phyloP scores from a whole-genome alignment of 1,140 invertebrate species.

The Anagrus nilaparvatae region DNA sequence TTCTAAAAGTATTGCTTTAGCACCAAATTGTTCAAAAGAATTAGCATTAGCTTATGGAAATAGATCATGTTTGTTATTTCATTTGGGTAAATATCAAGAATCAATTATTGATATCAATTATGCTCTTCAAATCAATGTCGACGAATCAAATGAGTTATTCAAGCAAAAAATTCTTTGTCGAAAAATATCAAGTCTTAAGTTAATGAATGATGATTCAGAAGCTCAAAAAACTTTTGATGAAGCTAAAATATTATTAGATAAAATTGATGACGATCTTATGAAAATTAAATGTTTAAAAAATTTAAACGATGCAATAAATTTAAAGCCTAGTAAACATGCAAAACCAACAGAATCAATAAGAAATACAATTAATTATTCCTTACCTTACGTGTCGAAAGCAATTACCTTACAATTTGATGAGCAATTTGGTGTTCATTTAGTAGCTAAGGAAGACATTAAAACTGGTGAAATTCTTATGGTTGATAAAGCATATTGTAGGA shows the following conservation, averaged over 20 bases:
- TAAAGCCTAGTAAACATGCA: too few relatives aligned
- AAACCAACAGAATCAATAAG: too few relatives aligned
- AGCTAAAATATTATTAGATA: not conserved
- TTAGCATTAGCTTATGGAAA: constrained; percentile 55
- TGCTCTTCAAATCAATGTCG: constrained; percentile 20
- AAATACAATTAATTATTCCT: not conserved
- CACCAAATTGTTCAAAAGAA: constrained; percentile 43
- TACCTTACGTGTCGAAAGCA: constrained; percentile 47
- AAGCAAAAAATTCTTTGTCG: constrained; percentile 21
- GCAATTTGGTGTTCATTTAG: constrained; percentile 53
- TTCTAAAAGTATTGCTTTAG: constrained; percentile 50
- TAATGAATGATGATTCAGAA: not conserved
- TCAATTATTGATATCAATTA: constrained; percentile 43
- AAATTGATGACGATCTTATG: not conserved
- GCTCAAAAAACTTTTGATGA: not conserved
- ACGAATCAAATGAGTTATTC: constrained; percentile 23
- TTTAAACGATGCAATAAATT: too few relatives aligned
- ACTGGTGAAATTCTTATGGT: constrained; percentile 71
- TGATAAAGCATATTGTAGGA: constrained; percentile 64
- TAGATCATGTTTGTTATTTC: constrained; percentile 57
- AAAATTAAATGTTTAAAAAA: too few relatives aligned
- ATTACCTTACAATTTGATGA: constrained; percentile 46
- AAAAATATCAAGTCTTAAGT: constrained; percentile 18
- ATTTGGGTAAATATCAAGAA: constrained; percentile 49
- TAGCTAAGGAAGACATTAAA: constrained; percentile 51